Conservation (phyloP, 2,888 invertebrate species). For the Spilarctia lutea region DNA sequence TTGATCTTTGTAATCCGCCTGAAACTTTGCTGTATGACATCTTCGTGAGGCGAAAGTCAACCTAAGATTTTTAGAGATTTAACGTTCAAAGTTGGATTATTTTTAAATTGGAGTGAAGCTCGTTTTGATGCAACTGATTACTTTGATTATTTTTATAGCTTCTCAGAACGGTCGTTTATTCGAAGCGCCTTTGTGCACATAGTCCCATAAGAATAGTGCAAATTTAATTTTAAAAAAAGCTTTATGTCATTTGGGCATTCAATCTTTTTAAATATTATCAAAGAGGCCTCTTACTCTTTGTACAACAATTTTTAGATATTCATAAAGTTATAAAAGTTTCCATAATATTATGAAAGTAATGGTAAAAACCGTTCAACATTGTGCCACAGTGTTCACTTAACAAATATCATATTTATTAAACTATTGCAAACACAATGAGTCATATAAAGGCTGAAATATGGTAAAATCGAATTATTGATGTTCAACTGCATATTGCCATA, state of each 20-base stretch:
- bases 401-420: not conserved
- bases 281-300: too few species aligned
- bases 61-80: not conserved
- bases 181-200: not conserved
- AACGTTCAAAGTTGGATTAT: not conserved
- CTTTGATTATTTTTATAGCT: not conserved
- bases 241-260: too few species aligned
- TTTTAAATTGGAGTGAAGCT: not conserved
- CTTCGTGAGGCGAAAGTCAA: not conserved
- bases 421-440: not conserved
- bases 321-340: too few species aligned
- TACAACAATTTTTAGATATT: too few species aligned
- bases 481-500: not conserved
- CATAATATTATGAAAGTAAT: too few species aligned
- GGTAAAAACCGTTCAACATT: too few species aligned
- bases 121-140: not conserved
- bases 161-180: not conserved
- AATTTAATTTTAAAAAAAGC: too few species aligned
- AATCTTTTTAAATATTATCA: not conserved
- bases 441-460: not conserved
- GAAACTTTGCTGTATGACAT: not conserved
- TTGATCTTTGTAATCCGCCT: constrained; percentile 2
- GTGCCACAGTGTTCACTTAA: too few species aligned
- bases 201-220: too few species aligned
- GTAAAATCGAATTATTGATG: not conserved